Evolutionary conservation across 2,113 vertebrate species (phyloP), one percentile per base, ranked within the genome.

Genomic region (Odobenus rosmarus): DNA sequence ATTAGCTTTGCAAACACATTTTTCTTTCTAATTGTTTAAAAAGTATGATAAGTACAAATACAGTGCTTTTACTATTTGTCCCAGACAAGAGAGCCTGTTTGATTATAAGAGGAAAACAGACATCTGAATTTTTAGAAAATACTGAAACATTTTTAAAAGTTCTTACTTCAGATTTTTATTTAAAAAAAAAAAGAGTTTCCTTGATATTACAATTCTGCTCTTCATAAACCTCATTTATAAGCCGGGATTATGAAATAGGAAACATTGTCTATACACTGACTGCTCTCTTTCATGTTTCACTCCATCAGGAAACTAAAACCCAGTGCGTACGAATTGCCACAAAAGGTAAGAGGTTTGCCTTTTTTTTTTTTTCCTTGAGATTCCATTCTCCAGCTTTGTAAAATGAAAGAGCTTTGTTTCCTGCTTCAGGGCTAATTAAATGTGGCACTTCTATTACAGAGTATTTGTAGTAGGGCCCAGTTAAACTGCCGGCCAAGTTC

Each of bases 261-360:
- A 81, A 24, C 2, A 23, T 59, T 77, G 79, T 74, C 59, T 96
- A 0, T 85, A 31, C 3, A 85, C 90, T 98, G 71, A 99, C 72
- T 61, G 5, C 92, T 97, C 88, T 96, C 89, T 96, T 97, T 98
- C 91, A 51, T 96, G 98, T 95, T 98, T 98, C 97, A 49, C 96
- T 86, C 97, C 96, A 88, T 98, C 98, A 99, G 99, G 99, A 99
- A 99, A 99, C 99, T 62, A 99, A 99, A 99, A 99, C 99, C 19
- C 99, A 99, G 96, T 99, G 99, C 99, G 99, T 99, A 97, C 99
- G 99, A 98, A 99, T 99, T 98, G 99, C 99, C 97, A 99, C 99
- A 24, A 99, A 99, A 99, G 99, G 99, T 99, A 99, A 99, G 99
- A 98, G 46, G 61, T 79, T 97, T 6, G 7, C 59, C n/a, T 71